A percentile compares a stretch with the other conserved stretches of the same genome.
Evolutionary conservation across 2,888 invertebrate genomes (phyloP).

Genomic region (Drosophila niveifrons): DNA sequence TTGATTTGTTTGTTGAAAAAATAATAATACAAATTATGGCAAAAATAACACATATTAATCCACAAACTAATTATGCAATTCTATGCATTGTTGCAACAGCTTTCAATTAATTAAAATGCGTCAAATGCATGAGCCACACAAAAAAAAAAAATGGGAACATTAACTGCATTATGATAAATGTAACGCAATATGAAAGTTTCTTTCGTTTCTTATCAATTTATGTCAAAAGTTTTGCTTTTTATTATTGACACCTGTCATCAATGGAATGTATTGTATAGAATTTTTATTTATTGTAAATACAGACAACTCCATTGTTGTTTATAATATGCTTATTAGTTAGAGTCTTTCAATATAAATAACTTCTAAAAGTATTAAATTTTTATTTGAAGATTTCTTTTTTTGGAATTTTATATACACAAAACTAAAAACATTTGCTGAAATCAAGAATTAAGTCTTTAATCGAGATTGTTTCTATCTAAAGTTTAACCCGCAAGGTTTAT

Average conservation of each 20-base stretch:
- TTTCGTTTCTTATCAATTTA: background rate
- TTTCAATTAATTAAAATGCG: conserved; percentile 46
- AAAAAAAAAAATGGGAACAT: background rate
- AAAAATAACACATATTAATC: conserved; percentile 37
- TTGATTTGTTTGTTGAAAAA: conserved; percentile 25
- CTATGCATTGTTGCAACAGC: conserved; percentile 21
- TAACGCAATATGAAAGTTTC: background rate
- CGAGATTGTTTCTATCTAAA: no score
- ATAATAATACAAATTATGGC: conserved; percentile 3
- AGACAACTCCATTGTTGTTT: background rate
- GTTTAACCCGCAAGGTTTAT: no score
- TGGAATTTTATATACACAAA: no score
- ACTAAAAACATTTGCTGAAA: no score
- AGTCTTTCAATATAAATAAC: no score
- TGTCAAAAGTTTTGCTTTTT: background rate
- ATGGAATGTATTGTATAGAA: background rate
- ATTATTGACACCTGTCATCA: background rate
- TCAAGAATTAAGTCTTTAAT: no score
- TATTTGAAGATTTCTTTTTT: no score
- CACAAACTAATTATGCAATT: conserved; percentile 44
- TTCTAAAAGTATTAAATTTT: no score
- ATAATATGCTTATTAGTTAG: background rate
- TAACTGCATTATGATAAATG: background rate
- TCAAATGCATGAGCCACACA: background rate
- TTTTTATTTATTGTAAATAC: background rate